Evolutionary conservation across 2,888 invertebrate genomes (phyloP).

Genomic region (Erpobdella octoculata): DNA sequence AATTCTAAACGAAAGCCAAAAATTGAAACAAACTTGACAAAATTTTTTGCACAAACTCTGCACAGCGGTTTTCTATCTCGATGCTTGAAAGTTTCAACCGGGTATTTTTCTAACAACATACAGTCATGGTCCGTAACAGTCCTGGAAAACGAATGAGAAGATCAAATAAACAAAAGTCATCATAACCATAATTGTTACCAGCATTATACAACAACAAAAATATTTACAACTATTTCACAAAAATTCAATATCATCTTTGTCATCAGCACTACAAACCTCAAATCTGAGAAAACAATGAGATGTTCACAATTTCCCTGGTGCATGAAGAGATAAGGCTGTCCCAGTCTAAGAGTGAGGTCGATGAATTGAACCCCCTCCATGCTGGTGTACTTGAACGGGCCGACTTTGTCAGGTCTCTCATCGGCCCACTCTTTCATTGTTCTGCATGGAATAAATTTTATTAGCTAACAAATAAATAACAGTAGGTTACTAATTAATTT

Average conservation of each 20-base stretch:
- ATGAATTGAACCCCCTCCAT: constrained; percentile 46
- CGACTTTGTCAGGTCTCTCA: constrained; percentile 33
- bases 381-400: constrained; percentile 35
- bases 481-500: background rate
- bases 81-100: constrained; percentile 20
- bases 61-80: constrained; percentile 41
- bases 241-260: no score
- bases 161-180: no score
- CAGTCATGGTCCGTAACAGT: constrained; percentile 11
- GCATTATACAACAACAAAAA: no score
- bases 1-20: no score
- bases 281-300: constrained; percentile 70
- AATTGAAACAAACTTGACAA: constrained; percentile 52
- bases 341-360: constrained; percentile 51
- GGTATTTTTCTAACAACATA: constrained; percentile 4
- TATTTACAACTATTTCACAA: no score
- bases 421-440: constrained; percentile 43
- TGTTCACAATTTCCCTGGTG: constrained; percentile 91
- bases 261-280: constrained; percentile 59
- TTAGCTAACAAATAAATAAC: background rate
- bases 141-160: no score
- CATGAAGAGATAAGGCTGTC: constrained; percentile 72
- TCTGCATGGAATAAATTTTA: constrained; percentile 35
- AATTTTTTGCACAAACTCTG: constrained; percentile 41
- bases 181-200: no score